Evolutionary conservation across 2,888 invertebrate species (phyloP), one percentile per base, ranked within the genome.

Genomic region (Limnephilus marmoratus): DNA sequence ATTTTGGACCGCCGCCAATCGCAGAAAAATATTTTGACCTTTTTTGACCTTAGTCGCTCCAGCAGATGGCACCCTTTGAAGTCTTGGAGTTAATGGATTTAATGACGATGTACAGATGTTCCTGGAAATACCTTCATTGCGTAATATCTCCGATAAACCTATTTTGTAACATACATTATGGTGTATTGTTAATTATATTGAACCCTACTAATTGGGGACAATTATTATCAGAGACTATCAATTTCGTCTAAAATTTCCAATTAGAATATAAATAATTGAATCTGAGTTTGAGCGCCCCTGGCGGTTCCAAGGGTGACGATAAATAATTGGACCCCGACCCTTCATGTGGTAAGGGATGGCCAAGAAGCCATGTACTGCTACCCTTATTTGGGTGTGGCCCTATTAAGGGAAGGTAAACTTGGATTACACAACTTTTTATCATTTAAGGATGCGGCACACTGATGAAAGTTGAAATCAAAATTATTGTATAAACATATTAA

Each of bases 351-450:
- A 37, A 83, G 83, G 83, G 24, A 83, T 83, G 13, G 18, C 37
- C 37, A 41, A 83, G 83, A 37, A 37, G n/a, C n/a, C 68, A 24
- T 9, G 68, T 68, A 24, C 24, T 68, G 1, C 83, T 83, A 83
- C 83, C 83, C 83, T 41, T 83, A 24, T 83, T 83, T 37, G 37
- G 83, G 83, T 83, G 37, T 37, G 83, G 24, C 24, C 83, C 37
- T 37, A 83, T 83, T 83, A 83, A 83, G 83, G 37, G 37, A 37
- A 83, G 34, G 83, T 34, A 24, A 83, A 31, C 83, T 68, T 68
- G 9, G 68, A 68, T 68, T n/a, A 68, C 24, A 68, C 68, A 68
- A 68, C 24, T 68, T 7, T 68, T 9, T 24, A n/a, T 68, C 68
- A 68, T 24, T 68, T n/a, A n/a, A 68, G n/a, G 68, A 68, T 68